Evolutionary conservation across 2,888 invertebrate species (phyloP).

Genomic region (Drosophila atroscutellata): DNA sequence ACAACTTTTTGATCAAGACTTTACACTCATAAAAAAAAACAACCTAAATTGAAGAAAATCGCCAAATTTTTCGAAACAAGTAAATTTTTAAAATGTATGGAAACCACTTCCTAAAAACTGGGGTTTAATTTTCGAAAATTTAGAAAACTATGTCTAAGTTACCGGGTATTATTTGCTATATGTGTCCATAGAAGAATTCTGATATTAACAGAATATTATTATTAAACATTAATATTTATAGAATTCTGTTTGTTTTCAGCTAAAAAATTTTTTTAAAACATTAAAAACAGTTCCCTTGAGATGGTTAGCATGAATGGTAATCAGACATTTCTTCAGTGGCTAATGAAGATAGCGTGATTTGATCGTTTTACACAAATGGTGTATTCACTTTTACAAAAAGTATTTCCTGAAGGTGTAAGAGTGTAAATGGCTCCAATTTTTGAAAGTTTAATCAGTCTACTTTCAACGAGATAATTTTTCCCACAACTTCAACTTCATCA

Average conservation of each 20-base stretch:
- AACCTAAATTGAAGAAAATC: background rate
- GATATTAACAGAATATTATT: background rate
- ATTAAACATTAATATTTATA: background rate
- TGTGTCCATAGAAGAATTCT: background rate
- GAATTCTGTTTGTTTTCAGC: background rate
- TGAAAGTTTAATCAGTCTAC: background rate
- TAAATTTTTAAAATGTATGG: background rate
- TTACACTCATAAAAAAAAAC: background rate
- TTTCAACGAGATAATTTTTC: background rate
- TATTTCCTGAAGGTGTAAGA: background rate
- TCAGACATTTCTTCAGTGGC: background rate
- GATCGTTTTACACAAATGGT: background rate
- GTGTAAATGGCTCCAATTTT: background rate
- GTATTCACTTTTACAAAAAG: background rate
- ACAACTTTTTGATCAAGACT: background rate
- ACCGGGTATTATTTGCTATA: background rate
- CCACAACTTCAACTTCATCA: too few relatives aligned
- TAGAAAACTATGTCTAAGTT: background rate
- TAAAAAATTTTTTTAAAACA: background rate
- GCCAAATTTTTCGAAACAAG: background rate
- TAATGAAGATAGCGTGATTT: background rate
- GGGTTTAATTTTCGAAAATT: background rate
- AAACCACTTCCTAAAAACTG: background rate
- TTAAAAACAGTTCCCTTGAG: background rate
- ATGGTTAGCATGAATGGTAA: background rate